Evolutionary conservation across 2,113 vertebrate species (phyloP).

Genomic region (Chitala chitala): DNA sequence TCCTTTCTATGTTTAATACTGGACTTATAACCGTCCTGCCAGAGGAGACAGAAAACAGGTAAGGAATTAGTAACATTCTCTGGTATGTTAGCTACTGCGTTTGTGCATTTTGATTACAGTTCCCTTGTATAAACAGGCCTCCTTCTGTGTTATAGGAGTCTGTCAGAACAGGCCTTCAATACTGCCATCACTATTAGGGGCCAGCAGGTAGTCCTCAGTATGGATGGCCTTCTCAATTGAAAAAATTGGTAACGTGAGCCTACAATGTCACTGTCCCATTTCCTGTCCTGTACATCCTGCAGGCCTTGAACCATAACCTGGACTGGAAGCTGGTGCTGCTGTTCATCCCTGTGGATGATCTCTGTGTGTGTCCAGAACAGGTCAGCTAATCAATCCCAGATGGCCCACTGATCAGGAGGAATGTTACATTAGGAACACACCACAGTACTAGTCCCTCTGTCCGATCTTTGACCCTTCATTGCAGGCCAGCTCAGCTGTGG

Average conservation of each 20-base stretch:
- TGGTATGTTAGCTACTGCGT: too few relatives aligned
- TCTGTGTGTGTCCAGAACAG: constrained; percentile 48
- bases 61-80: neutral
- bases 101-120: too few relatives aligned
- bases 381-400: constrained; percentile 38
- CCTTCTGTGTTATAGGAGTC: constrained; percentile 45
- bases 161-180: constrained; percentile 44
- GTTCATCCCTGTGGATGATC: constrained; percentile 46
- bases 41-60: constrained; percentile 12
- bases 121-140: neutral
- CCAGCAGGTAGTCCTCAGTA: constrained; percentile 46
- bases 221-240: neutral
- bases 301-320: constrained; percentile 34
- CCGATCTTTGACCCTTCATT: constrained; percentile 6
- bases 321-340: constrained; percentile 60
- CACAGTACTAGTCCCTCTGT: neutral
- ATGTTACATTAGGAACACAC: neutral
- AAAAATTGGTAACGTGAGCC: too few relatives aligned
- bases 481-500: constrained; percentile 44
- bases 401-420: neutral
- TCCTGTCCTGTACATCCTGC: constrained; percentile 1
- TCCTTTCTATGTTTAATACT: constrained; percentile 59
- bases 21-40: constrained; percentile 30
- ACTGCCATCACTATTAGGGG: constrained; percentile 36
- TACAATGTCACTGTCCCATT: neutral